Base-by-base conservation (phyloP, 2,888 invertebrate species). In the Hemicrepidius hirtus region DNA sequence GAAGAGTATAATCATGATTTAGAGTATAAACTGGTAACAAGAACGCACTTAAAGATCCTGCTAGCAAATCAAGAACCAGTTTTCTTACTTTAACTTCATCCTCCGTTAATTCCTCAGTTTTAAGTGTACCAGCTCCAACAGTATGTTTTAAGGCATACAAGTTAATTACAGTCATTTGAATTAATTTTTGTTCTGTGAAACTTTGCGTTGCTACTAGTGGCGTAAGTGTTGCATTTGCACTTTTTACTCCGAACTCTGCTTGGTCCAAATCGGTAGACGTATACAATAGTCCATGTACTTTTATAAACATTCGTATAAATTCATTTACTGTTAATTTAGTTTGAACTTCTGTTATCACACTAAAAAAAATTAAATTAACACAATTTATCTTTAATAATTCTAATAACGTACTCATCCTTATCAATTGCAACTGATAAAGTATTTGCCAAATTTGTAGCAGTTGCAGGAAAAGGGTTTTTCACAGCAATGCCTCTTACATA, bases 401-500 rank as follows among this genome's bases (percentile, higher is more conserved):
- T 28, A n/a, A 10, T 10, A 10, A 80, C 82, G 78, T 82, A 87
- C 86, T 85, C 83, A 67, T 87, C 86, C 84, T 88, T 85, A 78
- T 86, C 89, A 63, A 88, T 83, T 63, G 90, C 88, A 10, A 90
- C 88, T 16, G 89, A 88, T 76, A 95, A 89, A 21, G 94, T 93
- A 80, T 93, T 92, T 62, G 92, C 90, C 60, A 97, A 88, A 87
- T 96, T 96, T 62, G 93, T 92, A 35, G 92, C 91, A 35, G 96
- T 95, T 37, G 94, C 94, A 10, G 95, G 94, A 88, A 96, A 96
- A 37, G 96, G 95, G 84, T 94, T 93, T 81, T 93, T 92, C 63
- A 96, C 95, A 9, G 94, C 91, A 78, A 96, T 91, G 76, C 95
- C 94, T 76, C 96, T 90, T 71, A 94, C 92, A 86, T 96, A 96